A percentile compares a stretch with the other conserved stretches of the same genome.
These are phyloP conservation scores for Hartigia nigra DNA, from an alignment of 2,888 invertebrate species.

Conservation along the genomic window DNA sequence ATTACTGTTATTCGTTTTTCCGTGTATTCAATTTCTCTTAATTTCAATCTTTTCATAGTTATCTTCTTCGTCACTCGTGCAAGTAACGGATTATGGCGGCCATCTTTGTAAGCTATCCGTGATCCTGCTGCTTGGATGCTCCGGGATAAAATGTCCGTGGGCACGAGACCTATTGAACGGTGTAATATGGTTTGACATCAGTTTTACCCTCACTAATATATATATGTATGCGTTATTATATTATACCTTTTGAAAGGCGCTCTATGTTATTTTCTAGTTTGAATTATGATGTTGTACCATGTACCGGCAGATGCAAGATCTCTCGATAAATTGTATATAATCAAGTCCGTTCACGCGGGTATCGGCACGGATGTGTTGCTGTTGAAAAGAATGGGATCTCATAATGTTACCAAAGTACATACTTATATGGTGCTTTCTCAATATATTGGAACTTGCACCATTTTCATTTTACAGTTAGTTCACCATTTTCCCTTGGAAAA, in stretches of 20 bases:
- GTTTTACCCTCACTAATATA: conserved; percentile 38
- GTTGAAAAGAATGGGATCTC: background rate
- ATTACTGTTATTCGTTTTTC: too few relatives aligned
- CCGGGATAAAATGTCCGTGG: conserved; percentile 5
- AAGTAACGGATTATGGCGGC: background rate
- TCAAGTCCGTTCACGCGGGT: background rate
- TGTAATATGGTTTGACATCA: conserved; percentile 53
- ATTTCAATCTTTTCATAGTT: background rate
- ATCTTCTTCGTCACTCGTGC: background rate
- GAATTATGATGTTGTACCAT: conserved; percentile 36
- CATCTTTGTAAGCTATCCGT: background rate
- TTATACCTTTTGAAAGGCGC: conserved; percentile 5
- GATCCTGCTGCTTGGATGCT: background rate
- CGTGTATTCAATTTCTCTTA: background rate
- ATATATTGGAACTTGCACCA: background rate
- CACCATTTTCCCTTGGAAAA: background rate
- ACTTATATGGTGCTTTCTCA: too few relatives aligned
- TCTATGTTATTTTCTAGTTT: conserved; percentile 36
- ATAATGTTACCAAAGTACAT: background rate
- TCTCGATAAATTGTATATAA: conserved; percentile 36
- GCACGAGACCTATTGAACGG: conserved; percentile 26
- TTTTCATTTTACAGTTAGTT: background rate
- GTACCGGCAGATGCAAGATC: conserved; percentile 50
- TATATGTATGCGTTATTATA: conserved; percentile 24
- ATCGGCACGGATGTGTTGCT: background rate